Evolutionary conservation across 1,140 invertebrate genomes (phyloP).

Genomic region (Chironomus striatipennis): DNA sequence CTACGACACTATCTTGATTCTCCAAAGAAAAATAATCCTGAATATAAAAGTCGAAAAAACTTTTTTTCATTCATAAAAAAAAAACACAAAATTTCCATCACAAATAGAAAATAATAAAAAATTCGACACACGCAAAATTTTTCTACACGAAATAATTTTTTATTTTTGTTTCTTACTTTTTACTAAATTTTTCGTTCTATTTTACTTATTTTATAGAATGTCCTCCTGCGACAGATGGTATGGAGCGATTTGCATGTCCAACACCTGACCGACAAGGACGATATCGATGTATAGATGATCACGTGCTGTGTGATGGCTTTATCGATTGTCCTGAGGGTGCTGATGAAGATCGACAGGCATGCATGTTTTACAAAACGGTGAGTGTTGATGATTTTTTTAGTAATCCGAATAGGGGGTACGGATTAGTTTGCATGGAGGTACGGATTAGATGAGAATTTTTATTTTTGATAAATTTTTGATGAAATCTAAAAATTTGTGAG

Average conservation of each 20-base stretch:
- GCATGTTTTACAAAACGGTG: slow-evolving; percentile 98
- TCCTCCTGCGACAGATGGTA: slow-evolving; percentile 82
- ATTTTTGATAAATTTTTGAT: too few relatives aligned
- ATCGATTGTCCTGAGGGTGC: slow-evolving; percentile 88
- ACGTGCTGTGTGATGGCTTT: slow-evolving; percentile 89
- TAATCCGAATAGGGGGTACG: too few relatives aligned
- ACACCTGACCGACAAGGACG: slow-evolving; percentile 80
- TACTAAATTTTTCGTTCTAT: slow-evolving; percentile 29
- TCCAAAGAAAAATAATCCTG: too few relatives aligned
- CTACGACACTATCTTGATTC: too few relatives aligned
- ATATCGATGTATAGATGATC: slow-evolving; percentile 92
- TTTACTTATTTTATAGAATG: slow-evolving; percentile 69
- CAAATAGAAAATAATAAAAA: neutral
- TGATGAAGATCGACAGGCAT: slow-evolving; percentile 86
- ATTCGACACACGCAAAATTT: neutral
- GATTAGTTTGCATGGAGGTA: too few relatives aligned
- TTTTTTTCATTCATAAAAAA: too few relatives aligned
- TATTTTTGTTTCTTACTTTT: neutral
- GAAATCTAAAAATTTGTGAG: too few relatives aligned
- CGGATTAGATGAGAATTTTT: too few relatives aligned
- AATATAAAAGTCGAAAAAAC: too few relatives aligned
- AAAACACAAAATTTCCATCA: neutral
- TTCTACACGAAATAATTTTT: neutral
- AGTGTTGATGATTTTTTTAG: slow-evolving; percentile 33
- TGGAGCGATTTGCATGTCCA: slow-evolving; percentile 90